phyloP scores from a whole-genome alignment of 2,797 vertebrate genomes.

The Hydrolagus colliei region DNA sequence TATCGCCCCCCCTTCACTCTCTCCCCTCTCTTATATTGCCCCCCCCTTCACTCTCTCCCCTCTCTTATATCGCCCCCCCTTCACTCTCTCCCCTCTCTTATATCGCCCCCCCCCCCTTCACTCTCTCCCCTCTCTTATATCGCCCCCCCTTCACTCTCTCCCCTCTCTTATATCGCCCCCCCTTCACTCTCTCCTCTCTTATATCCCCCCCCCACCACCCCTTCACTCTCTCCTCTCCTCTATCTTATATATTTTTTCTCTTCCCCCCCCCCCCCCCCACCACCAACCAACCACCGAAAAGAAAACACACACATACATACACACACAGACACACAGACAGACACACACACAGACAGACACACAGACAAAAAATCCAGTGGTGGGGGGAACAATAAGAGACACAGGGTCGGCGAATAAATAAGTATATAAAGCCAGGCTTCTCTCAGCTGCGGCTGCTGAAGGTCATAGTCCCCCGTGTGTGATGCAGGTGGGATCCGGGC shows the following conservation, averaged over 20 bases:
- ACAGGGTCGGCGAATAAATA: no score
- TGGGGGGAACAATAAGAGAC: no score
- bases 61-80: not conserved
- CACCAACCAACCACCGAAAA: no score
- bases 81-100: no score
- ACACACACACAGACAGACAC: no score
- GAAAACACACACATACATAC: no score
- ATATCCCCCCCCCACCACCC: no score
- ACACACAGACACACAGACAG: no score
- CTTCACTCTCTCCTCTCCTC: not conserved
- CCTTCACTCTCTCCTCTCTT: not conserved
- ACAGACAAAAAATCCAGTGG: no score
- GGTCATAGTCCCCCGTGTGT: constrained; percentile 24
- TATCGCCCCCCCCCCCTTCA: not conserved
- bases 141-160: not conserved
- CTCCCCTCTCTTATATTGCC: not conserved
- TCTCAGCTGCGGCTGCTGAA: constrained; percentile 14
- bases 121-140: not conserved
- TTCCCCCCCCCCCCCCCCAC: not conserved
- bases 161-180: not conserved
- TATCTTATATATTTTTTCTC: not conserved
- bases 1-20: not conserved
- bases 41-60: no score
- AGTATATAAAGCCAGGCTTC: no score
- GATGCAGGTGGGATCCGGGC: not conserved